Evolutionary conservation across 2,113 vertebrate species (phyloP), one percentile per base, ranked within the genome.

Genomic region (Mus pahari): DNA sequence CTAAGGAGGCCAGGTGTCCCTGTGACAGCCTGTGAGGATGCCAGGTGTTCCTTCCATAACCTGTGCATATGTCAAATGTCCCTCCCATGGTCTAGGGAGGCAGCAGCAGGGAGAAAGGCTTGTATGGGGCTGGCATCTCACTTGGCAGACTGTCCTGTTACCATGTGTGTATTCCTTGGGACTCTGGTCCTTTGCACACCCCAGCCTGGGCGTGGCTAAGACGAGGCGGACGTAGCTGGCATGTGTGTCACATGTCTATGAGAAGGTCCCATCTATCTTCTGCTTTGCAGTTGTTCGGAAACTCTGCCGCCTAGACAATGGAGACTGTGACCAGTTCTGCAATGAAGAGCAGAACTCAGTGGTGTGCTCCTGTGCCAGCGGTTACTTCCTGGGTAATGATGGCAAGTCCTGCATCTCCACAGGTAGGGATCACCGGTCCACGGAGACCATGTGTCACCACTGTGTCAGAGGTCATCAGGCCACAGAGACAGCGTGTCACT

Each of bases 301-400:
- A 82, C 98, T 99, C 92, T 99, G 99, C 96, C 99, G 99, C 78
- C 97, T 98, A 96, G 98, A 99, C 78, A 99, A 99, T 0, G 99
- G 99, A 0, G 99, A 98, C 60, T 99, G 99, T 10, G 97, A 99
- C 9, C 99, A 99, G 55, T 99, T 99, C 98, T 99, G 99, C 98
- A 95, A 31, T 0, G 94, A 99, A 66, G 89, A 89, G 7, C 28
- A 53, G 36, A 98, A 98, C 3, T 94, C 62, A 0, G 97, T 99
- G 0, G 0, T 93, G 8, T 99, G 99, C 70, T 99, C 98, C 19
- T 99, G 99, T 3, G 98, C 99, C 4, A 97, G 94, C 0, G 99
- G 99, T 0, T 99, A 99, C n/a, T 88, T n/a, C 79, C 98, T 99
- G 36, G 98, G 60, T 1, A 91, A 98, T 0, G 97, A 99, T 2